phyloP scores from a whole-genome alignment of 1,140 invertebrate species.

The Platorchestia sp. region DNA sequence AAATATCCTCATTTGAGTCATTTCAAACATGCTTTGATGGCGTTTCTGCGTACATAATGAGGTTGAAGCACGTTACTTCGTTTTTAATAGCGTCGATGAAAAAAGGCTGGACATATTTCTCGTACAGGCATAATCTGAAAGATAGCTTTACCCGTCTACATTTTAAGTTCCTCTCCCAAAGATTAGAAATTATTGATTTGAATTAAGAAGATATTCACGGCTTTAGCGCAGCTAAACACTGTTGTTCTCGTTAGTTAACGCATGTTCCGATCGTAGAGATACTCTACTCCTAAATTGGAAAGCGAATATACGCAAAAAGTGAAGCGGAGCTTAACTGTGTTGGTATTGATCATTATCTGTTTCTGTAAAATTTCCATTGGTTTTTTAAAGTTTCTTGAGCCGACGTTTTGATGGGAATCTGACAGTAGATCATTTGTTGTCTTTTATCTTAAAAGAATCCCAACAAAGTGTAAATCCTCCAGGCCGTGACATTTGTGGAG shows the following conservation, averaged over 20 bases:
- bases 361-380: too few species aligned
- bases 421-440: too few species aligned
- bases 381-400: too few species aligned
- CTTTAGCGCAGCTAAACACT: neutral
- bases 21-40: neutral
- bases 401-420: too few species aligned
- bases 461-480: too few species aligned
- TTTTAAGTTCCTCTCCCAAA: slow-evolving; percentile 23
- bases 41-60: too few species aligned
- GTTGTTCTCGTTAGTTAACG: neutral
- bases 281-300: neutral
- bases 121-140: neutral
- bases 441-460: too few species aligned
- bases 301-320: too few species aligned
- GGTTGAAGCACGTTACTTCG: neutral
- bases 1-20: neutral
- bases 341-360: too few species aligned
- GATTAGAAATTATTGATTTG: slow-evolving; percentile 20
- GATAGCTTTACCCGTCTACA: neutral
- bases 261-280: neutral
- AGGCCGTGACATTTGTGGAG: too few species aligned
- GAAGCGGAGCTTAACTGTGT: too few species aligned
- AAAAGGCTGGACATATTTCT: neutral
- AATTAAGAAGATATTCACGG: neutral
- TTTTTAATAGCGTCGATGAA: neutral